Conservation (phyloP, 2,113 vertebrate species). For the Jaculus jaculus region DNA sequence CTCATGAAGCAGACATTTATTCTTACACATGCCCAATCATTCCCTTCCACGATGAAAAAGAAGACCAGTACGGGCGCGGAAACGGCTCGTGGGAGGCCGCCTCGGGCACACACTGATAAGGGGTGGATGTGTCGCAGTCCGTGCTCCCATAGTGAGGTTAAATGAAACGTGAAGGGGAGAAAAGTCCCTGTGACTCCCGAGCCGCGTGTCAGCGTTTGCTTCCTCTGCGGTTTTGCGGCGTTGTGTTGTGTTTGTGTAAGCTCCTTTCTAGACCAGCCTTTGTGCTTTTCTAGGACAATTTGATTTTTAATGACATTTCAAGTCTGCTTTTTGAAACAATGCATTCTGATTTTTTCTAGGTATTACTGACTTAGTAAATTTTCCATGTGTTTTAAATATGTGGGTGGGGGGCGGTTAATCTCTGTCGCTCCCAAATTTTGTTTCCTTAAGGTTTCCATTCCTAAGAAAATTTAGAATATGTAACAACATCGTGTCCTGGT, state of each 20-base stretch:
- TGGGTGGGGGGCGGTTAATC: no score
- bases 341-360: not conserved
- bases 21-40: slow-evolving; percentile 80
- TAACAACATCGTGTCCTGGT: not conserved
- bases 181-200: slow-evolving; percentile 74
- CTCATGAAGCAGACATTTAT: slow-evolving; percentile 79
- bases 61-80: slow-evolving; percentile 63
- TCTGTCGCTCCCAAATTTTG: not conserved
- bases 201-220: slow-evolving; percentile 9
- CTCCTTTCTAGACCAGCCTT: slow-evolving; percentile 12
- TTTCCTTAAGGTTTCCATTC: slow-evolving; percentile 48
- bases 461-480: slow-evolving; percentile 15
- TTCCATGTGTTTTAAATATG: slow-evolving; percentile 22
- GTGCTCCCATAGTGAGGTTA: slow-evolving; percentile 89
- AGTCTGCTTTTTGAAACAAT: not conserved
- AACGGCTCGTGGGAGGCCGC: slow-evolving; percentile 70
- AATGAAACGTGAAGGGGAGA: slow-evolving; percentile 88
- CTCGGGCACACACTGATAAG: slow-evolving; percentile 84
- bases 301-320: slow-evolving; percentile 53
- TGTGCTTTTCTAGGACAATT: not conserved
- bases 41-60: slow-evolving; percentile 76
- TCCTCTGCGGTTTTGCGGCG: not conserved
- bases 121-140: slow-evolving; percentile 89
- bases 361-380: not conserved
- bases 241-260: slow-evolving; percentile 33